Evolutionary conservation across 2,888 invertebrate genomes (phyloP), one percentile per base, ranked within the genome.

Genomic region (Dasysyrphus albostriatus): DNA sequence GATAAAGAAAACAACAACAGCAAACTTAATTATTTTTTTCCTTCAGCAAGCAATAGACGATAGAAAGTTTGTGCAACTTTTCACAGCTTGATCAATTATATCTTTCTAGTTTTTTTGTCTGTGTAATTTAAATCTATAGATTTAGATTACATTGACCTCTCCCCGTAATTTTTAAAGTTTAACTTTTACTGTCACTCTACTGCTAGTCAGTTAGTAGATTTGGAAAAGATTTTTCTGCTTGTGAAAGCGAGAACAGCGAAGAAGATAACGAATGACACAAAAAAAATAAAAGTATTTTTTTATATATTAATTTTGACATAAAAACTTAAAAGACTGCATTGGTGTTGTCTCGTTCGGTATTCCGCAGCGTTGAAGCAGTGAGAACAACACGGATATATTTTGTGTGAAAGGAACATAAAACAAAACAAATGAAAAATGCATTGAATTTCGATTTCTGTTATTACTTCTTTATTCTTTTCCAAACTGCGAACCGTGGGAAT

Each of bases 391-490:
- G n/a, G 19, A 14, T 6, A 14, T 0, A 49, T 3, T 24, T 2
- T 32, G 24, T 29, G 42, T 29, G 32, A 74, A 65, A 67, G 42
- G 77, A 82, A 49, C 47, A 29, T 42, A 72, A 84, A 85, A 73
- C 85, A 85, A 85, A 85, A 85, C 85, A 85, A 85, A 85, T 32
- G 63, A 32, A 69, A 82, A 81, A 54, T 85, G 85, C 85, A 85
- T 81, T 81, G 56, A 42, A 61, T 77, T 73, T 67, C 10, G 24
- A 5, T 39, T 63, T 44, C 49, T 69, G 49, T 83, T 65, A 44
- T 84, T 54, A 51, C 56, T 54, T 78, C 8, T 63, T 24, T 24
- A 47, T 54, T 78, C 8, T 63, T 24, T 24, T 24, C 9, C 16
- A 39, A 72, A 72, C 6, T 49, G 49, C 16, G 9, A 51, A 10